Evolutionary conservation across 1,140 invertebrate species (phyloP).

Genomic region (Drosophila sp.): DNA sequence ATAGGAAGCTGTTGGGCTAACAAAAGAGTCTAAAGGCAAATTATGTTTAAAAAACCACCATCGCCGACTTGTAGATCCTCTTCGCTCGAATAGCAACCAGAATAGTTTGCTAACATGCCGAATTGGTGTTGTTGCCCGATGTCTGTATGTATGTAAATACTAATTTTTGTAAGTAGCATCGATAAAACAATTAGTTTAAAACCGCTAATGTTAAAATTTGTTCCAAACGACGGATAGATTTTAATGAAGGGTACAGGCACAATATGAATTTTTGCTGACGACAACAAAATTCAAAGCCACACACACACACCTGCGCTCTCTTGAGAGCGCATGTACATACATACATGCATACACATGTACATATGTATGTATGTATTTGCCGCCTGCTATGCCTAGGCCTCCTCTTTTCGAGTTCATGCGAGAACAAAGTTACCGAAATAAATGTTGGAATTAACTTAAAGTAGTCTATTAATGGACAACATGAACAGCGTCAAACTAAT

Average conservation of each 20-base stretch:
- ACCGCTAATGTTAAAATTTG: not conserved
- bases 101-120: too few relatives aligned
- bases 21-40: not conserved
- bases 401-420: not conserved
- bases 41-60: not conserved
- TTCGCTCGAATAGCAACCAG: not conserved
- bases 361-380: slow-evolving; percentile 4
- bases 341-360: not conserved
- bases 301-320: slow-evolving; percentile 14
- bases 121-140: too few relatives aligned
- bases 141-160: too few relatives aligned
- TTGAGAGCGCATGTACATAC: not conserved
- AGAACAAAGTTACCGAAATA: not conserved
- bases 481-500: too few relatives aligned
- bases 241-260: slow-evolving; percentile 16
- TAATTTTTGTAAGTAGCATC: not conserved
- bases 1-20: slow-evolving; percentile 1
- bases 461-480: too few relatives aligned
- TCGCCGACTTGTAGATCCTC: not conserved
- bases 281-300: slow-evolving; percentile 28
- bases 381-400: not conserved
- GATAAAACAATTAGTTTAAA: slow-evolving; percentile 17
- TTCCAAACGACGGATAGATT: not conserved
- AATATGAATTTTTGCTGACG: slow-evolving; percentile 42
- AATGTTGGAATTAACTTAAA: not conserved